Conservation (phyloP, 1,140 invertebrate genomes). For the Plodia interpunctella region DNA sequence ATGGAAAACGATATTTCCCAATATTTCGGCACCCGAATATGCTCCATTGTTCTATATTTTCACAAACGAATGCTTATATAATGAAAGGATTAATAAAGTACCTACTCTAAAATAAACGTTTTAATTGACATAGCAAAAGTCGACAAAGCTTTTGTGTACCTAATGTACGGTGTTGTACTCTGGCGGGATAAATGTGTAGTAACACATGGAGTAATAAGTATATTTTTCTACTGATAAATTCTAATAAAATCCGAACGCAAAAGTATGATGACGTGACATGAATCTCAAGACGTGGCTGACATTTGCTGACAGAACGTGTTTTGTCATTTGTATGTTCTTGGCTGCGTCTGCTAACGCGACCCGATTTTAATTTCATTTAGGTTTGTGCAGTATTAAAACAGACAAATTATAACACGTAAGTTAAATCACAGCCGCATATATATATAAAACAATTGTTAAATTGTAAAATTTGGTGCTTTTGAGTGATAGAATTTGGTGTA, state of each 20-base stretch:
- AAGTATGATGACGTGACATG: constrained; percentile 55
- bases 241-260: constrained; percentile 30
- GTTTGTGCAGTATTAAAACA: not conserved
- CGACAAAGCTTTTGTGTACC: too few relatives aligned
- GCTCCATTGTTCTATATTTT: too few relatives aligned
- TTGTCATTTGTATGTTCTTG: constrained; percentile 32
- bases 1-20: too few relatives aligned
- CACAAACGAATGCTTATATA: too few relatives aligned
- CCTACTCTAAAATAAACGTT: too few relatives aligned
- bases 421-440: not conserved
- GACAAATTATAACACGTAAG: not conserved
- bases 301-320: constrained; percentile 61
- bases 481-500: constrained; percentile 12
- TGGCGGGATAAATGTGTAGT: too few relatives aligned
- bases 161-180: too few relatives aligned
- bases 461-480: not conserved
- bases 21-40: too few relatives aligned
- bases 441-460: not conserved
- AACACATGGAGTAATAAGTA: too few relatives aligned
- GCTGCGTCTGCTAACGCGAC: not conserved
- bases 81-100: too few relatives aligned
- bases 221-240: not conserved
- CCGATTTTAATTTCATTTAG: constrained; percentile 9
- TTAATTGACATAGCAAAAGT: too few relatives aligned
- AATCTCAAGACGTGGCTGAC: constrained; percentile 69